Percentiles rank a stretch among this genome's conserved stretches.
Conservation (phyloP, 2,113 vertebrate genomes). For the Halichoerus grypus region DNA sequence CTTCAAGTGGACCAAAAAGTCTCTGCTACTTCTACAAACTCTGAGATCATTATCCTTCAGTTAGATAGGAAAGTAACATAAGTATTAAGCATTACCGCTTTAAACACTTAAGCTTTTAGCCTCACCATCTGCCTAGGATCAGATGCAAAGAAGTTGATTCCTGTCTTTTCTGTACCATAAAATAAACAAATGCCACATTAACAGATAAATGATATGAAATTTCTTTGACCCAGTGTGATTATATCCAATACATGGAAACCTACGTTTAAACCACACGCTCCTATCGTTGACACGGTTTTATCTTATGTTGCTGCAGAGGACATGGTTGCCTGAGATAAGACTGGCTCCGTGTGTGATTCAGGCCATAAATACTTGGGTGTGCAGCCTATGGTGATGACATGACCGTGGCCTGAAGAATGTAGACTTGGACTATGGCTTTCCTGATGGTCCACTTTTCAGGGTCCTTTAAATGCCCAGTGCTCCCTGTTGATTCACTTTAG, state of each 20-base stretch:
- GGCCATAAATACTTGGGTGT: conserved; percentile 40
- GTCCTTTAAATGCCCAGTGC: not conserved
- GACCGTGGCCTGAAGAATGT: not conserved
- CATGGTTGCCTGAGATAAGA: conserved; percentile 55
- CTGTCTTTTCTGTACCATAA: conserved; percentile 25
- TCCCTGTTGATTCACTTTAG: not conserved
- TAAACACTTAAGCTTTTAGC: not conserved
- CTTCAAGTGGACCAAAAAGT: conserved; percentile 38
- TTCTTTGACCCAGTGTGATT: conserved; percentile 37
- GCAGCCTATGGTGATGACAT: not conserved
- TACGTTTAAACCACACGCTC: not conserved
- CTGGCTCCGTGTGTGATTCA: conserved; percentile 30
- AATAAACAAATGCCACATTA: conserved; percentile 18
- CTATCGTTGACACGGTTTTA: conserved; percentile 36
- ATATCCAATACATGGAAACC: not conserved
- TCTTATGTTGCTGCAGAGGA: conserved; percentile 41
- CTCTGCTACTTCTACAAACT: not conserved
- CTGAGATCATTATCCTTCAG: conserved; percentile 28
- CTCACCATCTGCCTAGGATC: conserved; percentile 35
- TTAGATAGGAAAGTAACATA: not conserved
- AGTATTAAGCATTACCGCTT: not conserved
- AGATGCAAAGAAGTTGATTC: conserved; percentile 28
- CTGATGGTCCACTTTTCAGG: not conserved
- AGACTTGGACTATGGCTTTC: not conserved
- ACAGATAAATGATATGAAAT: not conserved